phyloP scores from a whole-genome alignment of 2,113 vertebrate genomes.

The Psittacara wagleri region DNA sequence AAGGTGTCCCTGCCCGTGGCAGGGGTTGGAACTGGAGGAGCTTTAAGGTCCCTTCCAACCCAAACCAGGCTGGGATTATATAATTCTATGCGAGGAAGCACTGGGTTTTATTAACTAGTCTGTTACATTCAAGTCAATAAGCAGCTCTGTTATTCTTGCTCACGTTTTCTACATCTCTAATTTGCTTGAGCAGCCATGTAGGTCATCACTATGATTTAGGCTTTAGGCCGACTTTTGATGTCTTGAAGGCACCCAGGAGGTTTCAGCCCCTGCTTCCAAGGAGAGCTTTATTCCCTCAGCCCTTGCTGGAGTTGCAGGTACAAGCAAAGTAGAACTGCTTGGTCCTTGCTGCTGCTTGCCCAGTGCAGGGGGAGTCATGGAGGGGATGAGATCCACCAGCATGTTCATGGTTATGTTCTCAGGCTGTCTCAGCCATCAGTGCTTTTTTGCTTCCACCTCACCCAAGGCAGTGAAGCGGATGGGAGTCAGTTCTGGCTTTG shows the following conservation, averaged over 20 bases:
- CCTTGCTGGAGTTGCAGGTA: background rate
- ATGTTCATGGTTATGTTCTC: accelerated
- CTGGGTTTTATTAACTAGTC: background rate
- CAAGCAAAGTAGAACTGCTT: background rate
- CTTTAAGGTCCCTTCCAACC: background rate
- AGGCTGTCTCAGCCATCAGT: accelerated
- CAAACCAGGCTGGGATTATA: background rate
- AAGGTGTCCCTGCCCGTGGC: background rate
- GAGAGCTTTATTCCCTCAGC: background rate
- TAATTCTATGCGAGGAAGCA: background rate
- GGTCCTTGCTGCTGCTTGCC: background rate
- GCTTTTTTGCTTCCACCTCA: background rate
- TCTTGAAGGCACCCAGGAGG: background rate
- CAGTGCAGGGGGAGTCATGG: accelerated
- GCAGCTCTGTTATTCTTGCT: accelerated
- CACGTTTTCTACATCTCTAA: accelerated
- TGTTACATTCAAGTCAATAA: background rate
- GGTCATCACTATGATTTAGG: accelerated
- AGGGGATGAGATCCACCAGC: accelerated
- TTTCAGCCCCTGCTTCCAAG: background rate
- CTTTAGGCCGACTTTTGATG: background rate
- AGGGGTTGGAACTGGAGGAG: background rate
- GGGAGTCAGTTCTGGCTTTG: background rate
- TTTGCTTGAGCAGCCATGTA: background rate
- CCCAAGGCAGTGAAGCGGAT: background rate